Conservation (phyloP, 2,113 vertebrate genomes). For the Rhadina sibilatrix region DNA sequence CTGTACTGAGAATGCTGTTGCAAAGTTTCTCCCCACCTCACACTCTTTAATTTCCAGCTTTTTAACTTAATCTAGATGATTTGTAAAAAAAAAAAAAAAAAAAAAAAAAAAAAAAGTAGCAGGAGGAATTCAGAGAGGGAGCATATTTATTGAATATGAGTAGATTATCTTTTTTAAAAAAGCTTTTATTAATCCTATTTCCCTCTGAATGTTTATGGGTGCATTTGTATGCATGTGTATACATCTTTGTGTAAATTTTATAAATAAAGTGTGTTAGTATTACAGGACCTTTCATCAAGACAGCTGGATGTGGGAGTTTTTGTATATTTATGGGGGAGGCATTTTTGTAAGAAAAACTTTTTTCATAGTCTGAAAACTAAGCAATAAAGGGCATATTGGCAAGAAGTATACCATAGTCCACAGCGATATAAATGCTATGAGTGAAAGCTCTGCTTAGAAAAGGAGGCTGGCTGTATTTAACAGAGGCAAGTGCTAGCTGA, state of each 20-base stretch:
- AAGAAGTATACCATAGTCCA: rapidly evolving
- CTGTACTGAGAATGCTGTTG: not conserved
- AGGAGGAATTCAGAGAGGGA: not conserved
- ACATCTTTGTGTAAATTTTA: not conserved
- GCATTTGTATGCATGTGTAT: not conserved
- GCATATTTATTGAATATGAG: not conserved
- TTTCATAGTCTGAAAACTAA: not conserved
- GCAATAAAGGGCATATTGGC: rapidly evolving
- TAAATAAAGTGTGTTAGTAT: not conserved
- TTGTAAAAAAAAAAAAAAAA: not conserved
- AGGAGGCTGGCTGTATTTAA: not conserved
- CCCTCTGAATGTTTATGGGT: not conserved
- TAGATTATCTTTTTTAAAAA: not conserved
- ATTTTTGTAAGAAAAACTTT: not conserved
- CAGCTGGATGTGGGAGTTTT: not conserved
- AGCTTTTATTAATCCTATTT: not conserved
- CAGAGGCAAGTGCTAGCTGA: not conserved
- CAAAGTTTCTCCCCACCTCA: rapidly evolving
- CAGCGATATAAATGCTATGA: too few species aligned
- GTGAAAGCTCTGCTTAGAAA: not conserved
- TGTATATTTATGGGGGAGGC: not conserved
- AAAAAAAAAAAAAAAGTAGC: not conserved
- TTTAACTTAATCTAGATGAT: not conserved
- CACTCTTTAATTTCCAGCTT: not conserved
- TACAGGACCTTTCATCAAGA: not conserved